A percentile compares a stretch with the other conserved stretches of the same genome.
Conservation (phyloP, 1,140 invertebrate species). For the Heliconius himera region DNA sequence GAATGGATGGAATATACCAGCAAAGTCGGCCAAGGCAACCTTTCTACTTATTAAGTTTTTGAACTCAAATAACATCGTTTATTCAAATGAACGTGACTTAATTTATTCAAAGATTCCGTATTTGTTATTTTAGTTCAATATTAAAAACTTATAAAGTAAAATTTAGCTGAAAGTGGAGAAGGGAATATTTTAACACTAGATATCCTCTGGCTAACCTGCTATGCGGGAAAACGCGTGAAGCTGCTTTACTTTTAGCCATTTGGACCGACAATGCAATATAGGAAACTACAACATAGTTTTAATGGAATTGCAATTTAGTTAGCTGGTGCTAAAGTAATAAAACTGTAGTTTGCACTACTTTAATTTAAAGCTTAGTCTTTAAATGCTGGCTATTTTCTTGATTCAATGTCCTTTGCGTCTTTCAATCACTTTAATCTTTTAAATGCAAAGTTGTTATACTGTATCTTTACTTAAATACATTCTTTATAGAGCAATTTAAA, state of each 20-base stretch:
- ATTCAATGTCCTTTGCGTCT: neutral
- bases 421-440: neutral
- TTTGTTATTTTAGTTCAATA: neutral
- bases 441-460: neutral
- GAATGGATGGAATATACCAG: neutral
- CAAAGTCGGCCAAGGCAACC: neutral
- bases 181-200: too few relatives aligned
- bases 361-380: neutral
- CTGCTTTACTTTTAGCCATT: neutral
- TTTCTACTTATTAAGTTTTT: neutral
- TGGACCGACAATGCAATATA: neutral
- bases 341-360: constrained; percentile 11
- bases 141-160: too few relatives aligned
- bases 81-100: neutral
- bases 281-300: neutral
- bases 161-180: too few relatives aligned
- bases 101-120: neutral
- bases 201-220: neutral
- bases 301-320: neutral
- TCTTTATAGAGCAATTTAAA: neutral
- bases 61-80: neutral
- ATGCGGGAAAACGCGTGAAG: neutral
- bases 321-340: neutral
- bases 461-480: neutral
- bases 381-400: neutral